Conservation (phyloP, 2,113 vertebrate species). For the Microcebus griseorufus region DNA sequence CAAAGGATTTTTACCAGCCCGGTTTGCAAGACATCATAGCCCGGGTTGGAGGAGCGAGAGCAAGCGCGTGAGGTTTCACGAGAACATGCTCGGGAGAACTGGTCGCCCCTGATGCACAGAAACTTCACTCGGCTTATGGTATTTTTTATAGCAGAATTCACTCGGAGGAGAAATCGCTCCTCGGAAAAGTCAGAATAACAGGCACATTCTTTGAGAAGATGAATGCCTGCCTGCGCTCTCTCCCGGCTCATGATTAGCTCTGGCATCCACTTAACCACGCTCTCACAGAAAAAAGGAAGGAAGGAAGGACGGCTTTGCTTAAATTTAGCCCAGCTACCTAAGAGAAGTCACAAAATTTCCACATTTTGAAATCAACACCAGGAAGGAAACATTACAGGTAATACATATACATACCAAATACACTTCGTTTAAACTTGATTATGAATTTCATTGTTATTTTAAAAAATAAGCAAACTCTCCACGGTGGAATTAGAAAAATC, state of each 20-base stretch:
- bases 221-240: slow-evolving; percentile 40
- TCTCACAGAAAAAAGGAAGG: background rate
- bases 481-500: slow-evolving; percentile 22
- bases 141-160: slow-evolving; percentile 48
- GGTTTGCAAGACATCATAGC: background rate
- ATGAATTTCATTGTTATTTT: background rate
- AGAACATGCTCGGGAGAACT: slow-evolving; percentile 8
- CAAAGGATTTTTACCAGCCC: too few species aligned
- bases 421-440: background rate
- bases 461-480: background rate
- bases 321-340: background rate
- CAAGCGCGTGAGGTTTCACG: background rate
- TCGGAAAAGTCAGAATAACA: slow-evolving; percentile 46
- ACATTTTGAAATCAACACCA: background rate
- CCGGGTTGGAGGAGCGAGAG: background rate
- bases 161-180: slow-evolving; percentile 54
- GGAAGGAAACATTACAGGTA: background rate
- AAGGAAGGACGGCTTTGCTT: background rate
- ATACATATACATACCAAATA: background rate
- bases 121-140: slow-evolving; percentile 19
- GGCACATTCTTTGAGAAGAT: slow-evolving; percentile 71
- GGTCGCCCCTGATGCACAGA: slow-evolving; percentile 32
- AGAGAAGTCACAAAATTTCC: background rate
- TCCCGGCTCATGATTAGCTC: slow-evolving; percentile 45
- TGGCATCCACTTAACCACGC: background rate